Base-by-base conservation (phyloP, 2,888 invertebrate species). In the Stegophylla sp. region DNA sequence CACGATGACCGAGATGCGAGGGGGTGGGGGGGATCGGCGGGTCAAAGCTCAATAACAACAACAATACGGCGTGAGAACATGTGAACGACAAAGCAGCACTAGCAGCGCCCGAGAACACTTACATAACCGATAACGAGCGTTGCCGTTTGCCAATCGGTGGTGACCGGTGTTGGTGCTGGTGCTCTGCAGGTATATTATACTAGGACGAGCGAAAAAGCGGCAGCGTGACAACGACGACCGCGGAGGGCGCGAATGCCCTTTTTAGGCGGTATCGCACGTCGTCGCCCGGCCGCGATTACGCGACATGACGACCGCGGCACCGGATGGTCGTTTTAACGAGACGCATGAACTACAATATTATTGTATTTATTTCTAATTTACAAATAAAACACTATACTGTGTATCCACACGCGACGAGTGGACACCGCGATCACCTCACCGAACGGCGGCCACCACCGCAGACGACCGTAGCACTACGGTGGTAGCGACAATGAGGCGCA, bases 201-300 rank as follows among this genome's bases (percentile, higher is more conserved):
- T n/a, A n/a, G n/a, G n/a, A n/a, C n/a, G n/a, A n/a, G n/a, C n/a
- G n/a, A n/a, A n/a, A n/a, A n/a, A n/a, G n/a, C 43, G 64, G 10
- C 34, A 12, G 5, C 12, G 26, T 28, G 20, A 28, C 45, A 4
- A 45, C 53, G 53, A n/a, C 20, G 61, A 13, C 20, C 45, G 67
- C 76, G 67, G 64, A 26, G 66, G 34, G 34, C 34, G 7, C 75
- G 48, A 61, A 71, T 79, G 79, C 69, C 71, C 71, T 79, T 79
- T 79, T 79, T 61, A 79, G 79, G 79, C 59, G 34, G 69, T 79
- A 71, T 69, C 67, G 67, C 56, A 77, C 67, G 34, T 61, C 67
- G 43, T 34, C 34, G 34, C 12, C 63, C 26, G n/a, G 28, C 63
- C 64, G 48, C 67, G 43, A 28, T 59, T 61, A 20, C 71, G 59